Evolutionary conservation across 1,140 invertebrate species (phyloP).

Genomic region (Meloidogyne hapla): DNA sequence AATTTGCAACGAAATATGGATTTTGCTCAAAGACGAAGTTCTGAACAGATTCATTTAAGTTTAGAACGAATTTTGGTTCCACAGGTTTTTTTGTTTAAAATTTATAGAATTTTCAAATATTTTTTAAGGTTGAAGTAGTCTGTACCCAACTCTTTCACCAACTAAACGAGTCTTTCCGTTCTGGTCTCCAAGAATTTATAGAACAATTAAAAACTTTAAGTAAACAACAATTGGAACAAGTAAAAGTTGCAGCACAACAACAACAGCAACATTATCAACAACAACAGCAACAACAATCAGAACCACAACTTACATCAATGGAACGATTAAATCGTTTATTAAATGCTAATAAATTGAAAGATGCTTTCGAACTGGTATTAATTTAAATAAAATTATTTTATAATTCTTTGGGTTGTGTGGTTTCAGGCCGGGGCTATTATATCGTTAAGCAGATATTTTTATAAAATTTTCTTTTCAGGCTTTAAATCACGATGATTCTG

Average conservation of each 20-base stretch:
- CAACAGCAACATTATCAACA: neutral
- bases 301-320: slow-evolving; percentile 18
- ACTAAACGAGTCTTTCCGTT: slow-evolving; percentile 38
- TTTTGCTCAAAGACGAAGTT: slow-evolving; percentile 15
- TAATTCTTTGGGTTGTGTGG: neutral
- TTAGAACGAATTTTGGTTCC: slow-evolving; percentile 19
- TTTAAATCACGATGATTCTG: slow-evolving; percentile 25
- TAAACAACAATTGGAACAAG: slow-evolving; percentile 15
- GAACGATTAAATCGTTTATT: slow-evolving; percentile 25
- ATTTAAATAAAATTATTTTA: neutral
- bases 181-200: slow-evolving; percentile 39
- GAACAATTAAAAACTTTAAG: slow-evolving; percentile 32
- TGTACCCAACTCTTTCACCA: slow-evolving; percentile 45
- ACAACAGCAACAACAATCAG: slow-evolving; percentile 6
- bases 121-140: slow-evolving; percentile 21
- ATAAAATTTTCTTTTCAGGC: slow-evolving; percentile 25
- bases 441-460: too few species aligned
- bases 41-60: slow-evolving; percentile 20
- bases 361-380: slow-evolving; percentile 37
- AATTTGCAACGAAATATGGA: slow-evolving; percentile 21
- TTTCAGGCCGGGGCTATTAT: too few species aligned
- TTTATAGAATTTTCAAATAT: neutral
- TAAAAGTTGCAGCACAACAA: slow-evolving; percentile 17
- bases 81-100: slow-evolving; percentile 18
- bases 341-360: slow-evolving; percentile 26